Base-by-base conservation (phyloP, 2,797 vertebrate genomes). In the Allobates femoralis region DNA sequence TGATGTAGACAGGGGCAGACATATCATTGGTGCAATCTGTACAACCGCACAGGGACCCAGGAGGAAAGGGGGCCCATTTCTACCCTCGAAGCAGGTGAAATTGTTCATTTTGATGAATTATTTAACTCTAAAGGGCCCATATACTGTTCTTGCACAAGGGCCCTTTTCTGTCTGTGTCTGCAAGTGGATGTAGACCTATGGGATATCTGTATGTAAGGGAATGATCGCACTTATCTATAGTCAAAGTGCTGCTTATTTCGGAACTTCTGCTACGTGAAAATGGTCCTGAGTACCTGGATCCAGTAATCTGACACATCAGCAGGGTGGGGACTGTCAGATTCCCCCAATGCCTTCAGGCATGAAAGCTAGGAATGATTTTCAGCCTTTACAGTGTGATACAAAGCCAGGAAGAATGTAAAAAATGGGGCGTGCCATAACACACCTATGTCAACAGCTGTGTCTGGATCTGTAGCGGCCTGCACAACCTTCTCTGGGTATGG, bases 401-500 rank as follows among this genome's bases (percentile, higher is more conserved):
- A 85, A 81, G 81, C 86, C 79, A 74, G 58, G 74, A 88, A 79
- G 81, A 85, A 88, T 85, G 82, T 75, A 26, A 76, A 86, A 88
- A 88, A 90, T 90, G 82, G 85, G 85, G 82, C 78, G 85, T 88
- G 86, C 53, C 64, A 37, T 53, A 62, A 84, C 85, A 88, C 67
- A 84, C 78, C 87, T 86, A 85, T 81, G 64, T 74, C 85, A 78
- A 88, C 74, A 89, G 83, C 86, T 88, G 79, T 81, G 84, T 83
- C 86, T 88, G 81, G 83, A 83, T 76, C 51, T 69, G 83, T 87
- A 87, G 88, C 81, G 84, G 88, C 88, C 85, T 87, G 85, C 78
- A 73, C 4, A 80, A 30, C 66, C 67, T 67, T 73, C 73, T 26
- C 60, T 60, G 58, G 51, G 76, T 60, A 76, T 58, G 56, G 82